Evolutionary conservation across 2,888 invertebrate species (phyloP).

Genomic region (Phengaris alcon): DNA sequence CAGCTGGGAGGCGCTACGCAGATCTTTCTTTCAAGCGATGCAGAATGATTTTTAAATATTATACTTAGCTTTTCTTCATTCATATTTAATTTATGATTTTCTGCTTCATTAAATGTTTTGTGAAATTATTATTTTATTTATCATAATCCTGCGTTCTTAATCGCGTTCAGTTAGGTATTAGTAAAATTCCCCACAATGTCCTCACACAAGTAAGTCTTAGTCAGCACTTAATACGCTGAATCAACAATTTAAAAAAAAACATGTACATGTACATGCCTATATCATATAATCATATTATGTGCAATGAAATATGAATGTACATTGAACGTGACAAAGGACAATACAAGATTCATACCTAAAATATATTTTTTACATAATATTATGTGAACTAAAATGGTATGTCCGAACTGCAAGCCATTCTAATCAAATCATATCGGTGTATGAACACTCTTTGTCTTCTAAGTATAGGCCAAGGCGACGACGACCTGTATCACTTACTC

Average conservation of each 20-base stretch:
- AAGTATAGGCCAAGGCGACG: constrained; percentile 30
- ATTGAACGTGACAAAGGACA: too few species aligned
- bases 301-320: too few species aligned
- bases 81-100: not conserved
- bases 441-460: constrained; percentile 30
- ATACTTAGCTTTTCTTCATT: constrained; percentile 34
- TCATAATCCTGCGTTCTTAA: too few species aligned
- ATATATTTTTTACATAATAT: not conserved
- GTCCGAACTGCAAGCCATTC: not conserved
- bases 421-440: constrained; percentile 30
- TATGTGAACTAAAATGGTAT: constrained; percentile 5
- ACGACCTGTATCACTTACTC: constrained; percentile 33
- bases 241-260: too few species aligned
- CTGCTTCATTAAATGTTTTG: not conserved
- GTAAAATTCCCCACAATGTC: too few species aligned
- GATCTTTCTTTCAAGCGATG: constrained; percentile 63
- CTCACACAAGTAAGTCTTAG: too few species aligned
- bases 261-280: too few species aligned
- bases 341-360: not conserved
- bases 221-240: too few species aligned
- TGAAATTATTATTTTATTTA: too few species aligned
- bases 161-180: too few species aligned
- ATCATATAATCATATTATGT: too few species aligned
- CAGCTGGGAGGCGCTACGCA: constrained; percentile 59
- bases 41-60: constrained; percentile 57